Percentiles rank a stretch among this genome's conserved stretches.
These are phyloP conservation scores for Hipparchia sbordonii DNA, from an alignment of 2,888 invertebrate species.

Conservation along the genomic window DNA sequence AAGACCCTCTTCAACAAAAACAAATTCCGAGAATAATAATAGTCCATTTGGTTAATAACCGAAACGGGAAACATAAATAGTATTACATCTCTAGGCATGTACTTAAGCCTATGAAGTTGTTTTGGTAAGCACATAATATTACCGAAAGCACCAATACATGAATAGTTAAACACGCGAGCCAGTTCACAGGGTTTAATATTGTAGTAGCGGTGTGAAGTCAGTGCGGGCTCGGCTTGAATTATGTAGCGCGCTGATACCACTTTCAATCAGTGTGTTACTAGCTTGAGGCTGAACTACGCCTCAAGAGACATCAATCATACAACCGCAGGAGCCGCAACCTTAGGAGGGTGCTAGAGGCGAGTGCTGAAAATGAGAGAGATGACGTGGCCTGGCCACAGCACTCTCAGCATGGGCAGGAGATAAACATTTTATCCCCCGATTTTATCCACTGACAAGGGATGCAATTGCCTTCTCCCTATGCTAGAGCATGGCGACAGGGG, in stretches of 20 bases:
- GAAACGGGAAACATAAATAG: neutral
- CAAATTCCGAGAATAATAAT: too few relatives aligned
- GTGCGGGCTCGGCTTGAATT: constrained; percentile 55
- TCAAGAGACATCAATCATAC: too few relatives aligned
- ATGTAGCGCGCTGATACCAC: constrained; percentile 48
- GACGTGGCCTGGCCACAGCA: too few relatives aligned
- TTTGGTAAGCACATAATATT: constrained; percentile 25
- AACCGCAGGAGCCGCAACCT: too few relatives aligned
- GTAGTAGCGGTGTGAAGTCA: constrained; percentile 55
- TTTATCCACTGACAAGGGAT: too few relatives aligned
- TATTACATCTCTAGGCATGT: constrained; percentile 2
- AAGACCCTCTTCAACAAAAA: too few relatives aligned
- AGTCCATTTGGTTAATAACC: neutral
- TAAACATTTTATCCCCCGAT: too few relatives aligned
- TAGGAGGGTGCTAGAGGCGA: too few relatives aligned
- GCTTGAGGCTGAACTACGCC: neutral
- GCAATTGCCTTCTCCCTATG: too few relatives aligned
- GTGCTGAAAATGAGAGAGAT: too few relatives aligned
- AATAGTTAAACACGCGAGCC: constrained; percentile 50
- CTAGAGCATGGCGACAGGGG: too few relatives aligned
- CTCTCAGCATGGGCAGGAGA: too few relatives aligned
- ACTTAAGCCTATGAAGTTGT: constrained; percentile 3
- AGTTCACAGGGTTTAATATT: constrained; percentile 60
- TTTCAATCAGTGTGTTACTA: constrained; percentile 26
- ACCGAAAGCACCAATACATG: constrained; percentile 37